Base-by-base conservation (phyloP, 2,797 vertebrate genomes). In the Epinephelus coioides region DNA sequence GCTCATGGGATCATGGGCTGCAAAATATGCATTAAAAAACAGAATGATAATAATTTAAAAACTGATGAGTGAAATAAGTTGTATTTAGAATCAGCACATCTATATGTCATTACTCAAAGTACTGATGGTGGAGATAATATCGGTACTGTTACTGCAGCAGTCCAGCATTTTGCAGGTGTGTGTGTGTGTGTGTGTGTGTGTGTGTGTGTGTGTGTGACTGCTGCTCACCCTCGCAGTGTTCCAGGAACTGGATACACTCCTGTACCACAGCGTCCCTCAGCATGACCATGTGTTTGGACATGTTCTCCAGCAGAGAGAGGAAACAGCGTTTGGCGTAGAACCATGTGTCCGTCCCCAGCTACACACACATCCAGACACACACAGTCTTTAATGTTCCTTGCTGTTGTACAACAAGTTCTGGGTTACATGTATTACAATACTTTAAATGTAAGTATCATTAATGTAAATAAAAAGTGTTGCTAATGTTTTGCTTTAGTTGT, bases 271-370 rank as follows among this genome's bases (percentile, higher is more conserved):
- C 93, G 79, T 98, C 97, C 19, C 95, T 94, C 70, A 98, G 95
- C 96, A 98, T 95, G 76, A 98, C 94, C 94, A 96, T 98, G 82
- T 99, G 97, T 88, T 98, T 99, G 89, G 97, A 95, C 97, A 98
- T 98, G 91, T 99, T 99, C 92, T 99, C 98, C 92, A 99, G 88
- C 88, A 99, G 91, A 44, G 98, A 98, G 19, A 99, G 94, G 94
- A 99, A 98, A 70, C 98, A 99, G 17, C 97, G 95, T 85, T 99
- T 99, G 65, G 97, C 97, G 0, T 99, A 99, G 92, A 98, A 99
- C 98, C 98, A 99, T 0, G 98, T 99, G 87, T 99, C 98, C 0
- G 98, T 98, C 67, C 98, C 97, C 69, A 99, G 92, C 92, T 96
- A 79, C 55, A 88, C 79, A 84, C 46, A 78, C 46, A 84, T 38